Conservation (phyloP, 2,888 invertebrate genomes). For the Stenodera caucasica region DNA sequence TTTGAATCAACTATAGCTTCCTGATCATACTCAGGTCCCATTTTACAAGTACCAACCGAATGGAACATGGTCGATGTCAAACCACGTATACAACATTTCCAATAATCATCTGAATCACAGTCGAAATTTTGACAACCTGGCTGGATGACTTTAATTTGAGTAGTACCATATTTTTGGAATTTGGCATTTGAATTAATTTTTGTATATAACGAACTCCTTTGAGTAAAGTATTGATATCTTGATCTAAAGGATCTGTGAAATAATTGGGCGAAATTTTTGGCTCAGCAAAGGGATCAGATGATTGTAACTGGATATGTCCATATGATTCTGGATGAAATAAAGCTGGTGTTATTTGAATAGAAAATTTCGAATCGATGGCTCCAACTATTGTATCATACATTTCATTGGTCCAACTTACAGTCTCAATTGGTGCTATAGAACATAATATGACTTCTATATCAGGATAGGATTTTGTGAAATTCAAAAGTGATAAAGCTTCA, state of each 20-base stretch:
- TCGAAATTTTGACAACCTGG: conserved; percentile 57
- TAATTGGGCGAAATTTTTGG: conserved; percentile 80
- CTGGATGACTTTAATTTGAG: conserved; percentile 52
- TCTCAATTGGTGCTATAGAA: conserved; percentile 57
- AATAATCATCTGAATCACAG: conserved; percentile 58
- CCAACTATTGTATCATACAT: conserved; percentile 62
- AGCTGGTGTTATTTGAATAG: conserved; percentile 36
- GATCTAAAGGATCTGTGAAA: conserved; percentile 65
- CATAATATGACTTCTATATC: conserved; percentile 72
- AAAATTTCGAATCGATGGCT: conserved; percentile 57
- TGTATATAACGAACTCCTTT: conserved; percentile 58
- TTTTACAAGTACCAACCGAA: too few relatives aligned
- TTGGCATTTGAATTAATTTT: conserved; percentile 55
- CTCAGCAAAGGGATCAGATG: conserved; percentile 69
- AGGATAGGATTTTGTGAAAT: conserved; percentile 61
- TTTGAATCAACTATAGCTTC: too few relatives aligned
- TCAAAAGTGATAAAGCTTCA: conserved; percentile 63
- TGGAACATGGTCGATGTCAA: too few relatives aligned
- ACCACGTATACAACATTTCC: conserved; percentile 58
- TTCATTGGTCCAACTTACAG: conserved; percentile 61
- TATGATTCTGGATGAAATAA: conserved; percentile 72
- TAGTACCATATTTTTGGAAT: conserved; percentile 56
- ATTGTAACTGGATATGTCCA: conserved; percentile 67
- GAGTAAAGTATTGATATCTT: conserved; percentile 52
- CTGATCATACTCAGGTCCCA: too few relatives aligned